Conservation (phyloP, 2,797 vertebrate genomes). For the Xenentodon cancila region DNA sequence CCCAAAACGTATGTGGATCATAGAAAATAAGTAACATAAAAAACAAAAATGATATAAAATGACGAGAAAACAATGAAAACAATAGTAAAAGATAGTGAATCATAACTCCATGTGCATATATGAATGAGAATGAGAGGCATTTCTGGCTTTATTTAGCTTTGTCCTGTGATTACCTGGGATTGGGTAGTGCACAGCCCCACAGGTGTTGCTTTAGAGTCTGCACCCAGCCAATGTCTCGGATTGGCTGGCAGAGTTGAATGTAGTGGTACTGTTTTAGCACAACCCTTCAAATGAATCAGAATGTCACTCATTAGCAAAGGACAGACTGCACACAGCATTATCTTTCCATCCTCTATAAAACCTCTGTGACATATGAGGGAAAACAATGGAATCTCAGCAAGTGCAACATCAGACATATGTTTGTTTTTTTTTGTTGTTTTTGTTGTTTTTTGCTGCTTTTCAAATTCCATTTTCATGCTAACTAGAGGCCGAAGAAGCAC, state of each 20-base stretch:
- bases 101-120: slow-evolving; percentile 62
- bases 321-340: slow-evolving; percentile 67
- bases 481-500: slow-evolving; percentile 47
- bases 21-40: slow-evolving; percentile 27
- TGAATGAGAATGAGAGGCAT: slow-evolving; percentile 71
- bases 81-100: slow-evolving; percentile 59
- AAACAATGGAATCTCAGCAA: slow-evolving; percentile 48
- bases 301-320: slow-evolving; percentile 82
- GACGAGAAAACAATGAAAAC: slow-evolving; percentile 46
- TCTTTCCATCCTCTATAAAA: slow-evolving; percentile 52
- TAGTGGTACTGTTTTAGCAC: slow-evolving; percentile 89
- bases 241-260: slow-evolving; percentile 89
- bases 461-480: slow-evolving; percentile 23
- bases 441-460: neutral
- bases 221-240: slow-evolving; percentile 88
- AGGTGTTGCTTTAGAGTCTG: slow-evolving; percentile 89
- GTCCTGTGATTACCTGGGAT: slow-evolving; percentile 81
- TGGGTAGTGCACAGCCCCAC: slow-evolving; percentile 85
- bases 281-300: slow-evolving; percentile 87
- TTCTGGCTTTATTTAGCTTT: slow-evolving; percentile 47
- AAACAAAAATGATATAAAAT: too few relatives aligned
- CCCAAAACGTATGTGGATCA: slow-evolving; percentile 52
- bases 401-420: slow-evolving; percentile 41
- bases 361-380: slow-evolving; percentile 39
- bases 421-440: too few relatives aligned